phyloP scores from a whole-genome alignment of 2,113 vertebrate species.

The Pristiophorus japonicus region DNA sequence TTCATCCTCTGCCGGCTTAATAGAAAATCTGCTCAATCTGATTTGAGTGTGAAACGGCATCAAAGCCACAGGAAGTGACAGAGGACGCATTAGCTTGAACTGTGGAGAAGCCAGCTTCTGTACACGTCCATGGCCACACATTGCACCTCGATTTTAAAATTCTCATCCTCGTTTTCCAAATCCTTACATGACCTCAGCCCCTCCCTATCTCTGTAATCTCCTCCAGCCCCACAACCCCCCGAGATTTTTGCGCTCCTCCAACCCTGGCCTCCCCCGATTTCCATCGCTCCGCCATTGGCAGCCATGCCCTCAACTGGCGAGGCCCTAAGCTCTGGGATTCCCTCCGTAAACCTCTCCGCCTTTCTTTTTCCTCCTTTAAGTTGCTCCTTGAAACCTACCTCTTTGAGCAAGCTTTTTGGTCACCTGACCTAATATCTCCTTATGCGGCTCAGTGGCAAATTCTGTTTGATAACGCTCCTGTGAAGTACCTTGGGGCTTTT shows the following conservation, averaged over 20 bases:
- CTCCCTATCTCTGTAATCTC: not conserved
- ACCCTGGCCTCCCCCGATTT: not conserved
- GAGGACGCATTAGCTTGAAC: not conserved
- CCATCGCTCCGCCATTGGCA: not conserved
- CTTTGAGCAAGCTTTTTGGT: not conserved
- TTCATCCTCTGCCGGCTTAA: too few species aligned
- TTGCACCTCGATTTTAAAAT: not conserved
- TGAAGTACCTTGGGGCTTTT: too few species aligned
- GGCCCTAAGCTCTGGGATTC: not conserved
- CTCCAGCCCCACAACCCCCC: not conserved
- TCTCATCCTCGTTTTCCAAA: not conserved
- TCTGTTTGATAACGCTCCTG: too few species aligned
- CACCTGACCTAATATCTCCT: too few species aligned
- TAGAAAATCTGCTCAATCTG: not conserved
- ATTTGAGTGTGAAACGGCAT: not conserved
- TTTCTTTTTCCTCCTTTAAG: not conserved
- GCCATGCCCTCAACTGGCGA: too few species aligned
- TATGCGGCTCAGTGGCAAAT: too few species aligned
- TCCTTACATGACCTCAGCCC: not conserved
- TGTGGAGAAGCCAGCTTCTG: not conserved
- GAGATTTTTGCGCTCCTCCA: not conserved
- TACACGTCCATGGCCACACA: not conserved
- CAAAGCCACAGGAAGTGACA: not conserved
- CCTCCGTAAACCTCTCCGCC: not conserved
- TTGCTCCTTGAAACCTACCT: not conserved